phyloP scores from a whole-genome alignment of 2,113 vertebrate species.

The Tupaia chinensis region DNA sequence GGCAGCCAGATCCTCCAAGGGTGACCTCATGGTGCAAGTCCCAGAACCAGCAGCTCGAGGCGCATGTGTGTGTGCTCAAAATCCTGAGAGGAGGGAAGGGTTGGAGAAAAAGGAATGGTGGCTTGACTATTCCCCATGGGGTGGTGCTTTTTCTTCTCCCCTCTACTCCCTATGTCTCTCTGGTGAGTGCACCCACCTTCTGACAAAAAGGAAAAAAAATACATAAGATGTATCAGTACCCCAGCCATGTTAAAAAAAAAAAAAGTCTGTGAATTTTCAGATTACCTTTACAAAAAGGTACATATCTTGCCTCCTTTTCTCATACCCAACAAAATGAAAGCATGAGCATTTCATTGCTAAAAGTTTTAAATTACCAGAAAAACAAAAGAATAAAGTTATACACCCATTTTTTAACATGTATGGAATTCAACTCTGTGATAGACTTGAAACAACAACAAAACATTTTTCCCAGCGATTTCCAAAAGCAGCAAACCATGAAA shows the following conservation, averaged over 20 bases:
- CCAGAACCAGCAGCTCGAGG: too few relatives aligned
- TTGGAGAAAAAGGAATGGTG: too few relatives aligned
- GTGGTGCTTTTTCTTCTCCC: too few relatives aligned
- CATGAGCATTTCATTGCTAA: background rate
- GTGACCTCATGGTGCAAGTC: too few relatives aligned
- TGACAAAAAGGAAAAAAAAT: too few relatives aligned
- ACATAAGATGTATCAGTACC: background rate
- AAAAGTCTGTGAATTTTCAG: background rate
- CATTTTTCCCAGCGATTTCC: slow-evolving; percentile 18
- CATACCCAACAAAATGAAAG: background rate
- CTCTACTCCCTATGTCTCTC: too few relatives aligned
- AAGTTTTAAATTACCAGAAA: slow-evolving; percentile 12
- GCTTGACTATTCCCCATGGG: too few relatives aligned
- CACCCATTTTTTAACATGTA: background rate
- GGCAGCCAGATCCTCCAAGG: too few relatives aligned
- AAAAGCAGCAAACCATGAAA: slow-evolving; percentile 29
- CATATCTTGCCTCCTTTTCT: background rate
- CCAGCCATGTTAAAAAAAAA: background rate
- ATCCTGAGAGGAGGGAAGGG: too few relatives aligned
- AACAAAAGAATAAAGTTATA: background rate
- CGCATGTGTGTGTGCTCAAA: too few relatives aligned
- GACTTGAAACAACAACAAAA: background rate
- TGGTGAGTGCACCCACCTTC: too few relatives aligned
- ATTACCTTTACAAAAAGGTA: background rate
- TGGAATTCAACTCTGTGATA: background rate